Evolutionary conservation across 2,113 vertebrate species (phyloP), one percentile per base, ranked within the genome.

Genomic region (Chionodraco myersi): DNA sequence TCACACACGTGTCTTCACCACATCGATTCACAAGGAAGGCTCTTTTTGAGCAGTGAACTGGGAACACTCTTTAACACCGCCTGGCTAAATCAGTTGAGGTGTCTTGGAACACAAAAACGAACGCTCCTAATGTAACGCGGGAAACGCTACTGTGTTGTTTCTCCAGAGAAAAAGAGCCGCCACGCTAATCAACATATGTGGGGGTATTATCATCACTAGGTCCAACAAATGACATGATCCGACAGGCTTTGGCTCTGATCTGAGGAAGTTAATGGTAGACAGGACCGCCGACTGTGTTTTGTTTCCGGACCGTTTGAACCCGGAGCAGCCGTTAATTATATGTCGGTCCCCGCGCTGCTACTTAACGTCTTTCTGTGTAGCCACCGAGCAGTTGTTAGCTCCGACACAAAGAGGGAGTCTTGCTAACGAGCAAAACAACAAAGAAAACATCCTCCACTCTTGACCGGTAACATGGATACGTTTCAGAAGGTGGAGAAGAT

Each of bases 401-500:
- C 54, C 41, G 52, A 76, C 79, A 90, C 88, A 91, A 91, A 90
- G 86, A 86, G 56, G 4, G 10, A 21, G 56, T 2, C 11, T 1
- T 6, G 77, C 79, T 80, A 78, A 77, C 71, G 2, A 14, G 81
- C 78, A 74, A 65, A 84, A 66, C 62, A 15, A 14, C 8, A 18
- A 1, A 12, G 30, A 21, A 45, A 15, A 34, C 6, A 41, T 41
- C 36, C 36, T 41, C 36, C 36, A 41, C 52, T 6, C 15, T 3
- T 3, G 4, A 3, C 4, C 7, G 45, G 4, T 2, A 21, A 72
- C 4, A 98, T 98, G 97, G 97, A 98, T 72, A 93, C 96, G 62
- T 98, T 98, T 92, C 97, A 98, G 94, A 98, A 98, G 91, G 97
- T 98, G 84, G 97, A 98, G 76, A 98, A 98, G 94, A 98, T 98